Conservation (phyloP, 2,888 invertebrate species). For the Dendrolimus pini region DNA sequence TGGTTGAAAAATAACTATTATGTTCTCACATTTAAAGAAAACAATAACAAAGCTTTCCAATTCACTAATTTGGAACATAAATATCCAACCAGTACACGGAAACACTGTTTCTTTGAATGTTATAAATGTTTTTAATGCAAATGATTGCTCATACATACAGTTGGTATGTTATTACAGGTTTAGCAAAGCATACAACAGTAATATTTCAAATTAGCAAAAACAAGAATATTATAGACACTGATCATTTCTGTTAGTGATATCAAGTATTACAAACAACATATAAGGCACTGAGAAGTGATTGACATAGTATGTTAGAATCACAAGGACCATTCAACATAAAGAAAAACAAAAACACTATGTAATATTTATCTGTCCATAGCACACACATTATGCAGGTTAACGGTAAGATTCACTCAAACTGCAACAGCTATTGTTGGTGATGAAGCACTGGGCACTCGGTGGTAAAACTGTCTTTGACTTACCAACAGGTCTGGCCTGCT, state of each 20-base stretch:
- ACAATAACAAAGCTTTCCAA: too few species aligned
- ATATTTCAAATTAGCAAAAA: too few species aligned
- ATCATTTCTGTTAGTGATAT: slow-evolving; percentile 19
- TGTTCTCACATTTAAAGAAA: too few species aligned
- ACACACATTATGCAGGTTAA: slow-evolving; percentile 74
- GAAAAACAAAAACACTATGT: slow-evolving; percentile 44
- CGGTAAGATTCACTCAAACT: slow-evolving; percentile 56
- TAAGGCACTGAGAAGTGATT: slow-evolving; percentile 24
- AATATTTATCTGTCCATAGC: slow-evolving; percentile 56
- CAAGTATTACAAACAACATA: slow-evolving; percentile 14
- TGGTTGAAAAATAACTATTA: too few species aligned
- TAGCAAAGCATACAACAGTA: too few species aligned
- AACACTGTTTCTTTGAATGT: too few species aligned
- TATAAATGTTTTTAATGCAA: too few species aligned
- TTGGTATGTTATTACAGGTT: too few species aligned
- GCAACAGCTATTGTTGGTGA: slow-evolving; percentile 62
- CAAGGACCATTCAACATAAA: slow-evolving; percentile 74
- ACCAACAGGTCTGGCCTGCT: slow-evolving; percentile 84
- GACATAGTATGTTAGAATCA: slow-evolving; percentile 59
- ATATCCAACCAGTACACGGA: too few species aligned
- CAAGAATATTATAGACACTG: background rate
- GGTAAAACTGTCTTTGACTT: slow-evolving; percentile 71
- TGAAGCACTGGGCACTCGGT: slow-evolving; percentile 61
- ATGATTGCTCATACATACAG: too few species aligned
- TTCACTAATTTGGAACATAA: too few species aligned